Base-by-base conservation (phyloP, 1,140 invertebrate species). In the Habropoda laboriosa region DNA sequence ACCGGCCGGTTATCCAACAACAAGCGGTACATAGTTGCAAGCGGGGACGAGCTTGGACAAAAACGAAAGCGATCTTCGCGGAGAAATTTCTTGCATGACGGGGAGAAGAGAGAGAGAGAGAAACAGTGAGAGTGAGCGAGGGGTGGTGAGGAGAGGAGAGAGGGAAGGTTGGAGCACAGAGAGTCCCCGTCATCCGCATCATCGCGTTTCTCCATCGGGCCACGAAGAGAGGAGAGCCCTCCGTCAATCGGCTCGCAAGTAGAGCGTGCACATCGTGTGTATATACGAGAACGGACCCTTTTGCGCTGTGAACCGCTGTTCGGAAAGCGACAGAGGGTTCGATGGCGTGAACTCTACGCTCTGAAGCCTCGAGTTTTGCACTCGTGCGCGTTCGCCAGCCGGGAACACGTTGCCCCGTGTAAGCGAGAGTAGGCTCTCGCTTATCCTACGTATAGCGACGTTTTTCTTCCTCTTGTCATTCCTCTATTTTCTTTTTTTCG, bases 211-310 rank as follows among this genome's bases (percentile, higher is more conserved):
- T 80, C 67, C 45, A 55, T 61, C 55, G 51, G 16, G 47, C 55
- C n/a, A 80, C 76, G 58, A 64, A 47, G 64, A 67, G 75, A 64
- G 45, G 61, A 67, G 68, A 74, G 71, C 74, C 79, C 71, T 87
- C 61, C 72, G 79, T 82, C 81, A 81, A 86, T 87, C 82, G 85
- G 61, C 58, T 71, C 70, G 67, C 76, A 86, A 87, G 55, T 87
- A 81, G 86, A 87, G 85, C 86, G 61, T 86, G 72, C 75, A 85
- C 80, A 86, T 82, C 51, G 80, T 42, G 78, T 42, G 74, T 42
- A 18, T 21, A 21, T 45, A 68, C 40, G 75, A 74, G 84, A 85
- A 63, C 38, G 67, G 80, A 82, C 71, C 83, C 85, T 86, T 86
- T 82, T 77, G 60, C 75, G 58, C 10, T 27, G n/a, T n/a, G 74